phyloP scores from a whole-genome alignment of 2,888 invertebrate species.

The Sylvicola cinctus region DNA sequence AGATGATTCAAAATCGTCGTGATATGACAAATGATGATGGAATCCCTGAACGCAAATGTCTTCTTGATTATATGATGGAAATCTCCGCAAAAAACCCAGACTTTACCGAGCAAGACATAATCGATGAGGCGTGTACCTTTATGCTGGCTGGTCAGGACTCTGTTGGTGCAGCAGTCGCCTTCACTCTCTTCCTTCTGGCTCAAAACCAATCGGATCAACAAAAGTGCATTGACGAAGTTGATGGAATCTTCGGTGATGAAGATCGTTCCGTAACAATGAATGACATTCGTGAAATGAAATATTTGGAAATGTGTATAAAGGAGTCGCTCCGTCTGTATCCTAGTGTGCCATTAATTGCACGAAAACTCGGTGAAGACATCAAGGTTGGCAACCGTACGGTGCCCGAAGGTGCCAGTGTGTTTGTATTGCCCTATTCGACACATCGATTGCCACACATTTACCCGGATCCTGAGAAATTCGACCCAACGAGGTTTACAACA shows the following conservation, averaged over 20 bases:
- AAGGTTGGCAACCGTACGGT: conserved; percentile 25
- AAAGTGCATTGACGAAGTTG: conserved; percentile 27
- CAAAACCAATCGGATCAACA: conserved; percentile 29
- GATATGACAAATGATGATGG: conserved; percentile 13
- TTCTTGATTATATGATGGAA: conserved; percentile 33
- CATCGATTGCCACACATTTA: conserved; percentile 33
- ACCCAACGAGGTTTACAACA: conserved; percentile 33
- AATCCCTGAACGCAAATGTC: conserved; percentile 17
- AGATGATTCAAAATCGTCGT: conserved; percentile 21
- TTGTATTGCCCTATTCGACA: conserved; percentile 32
- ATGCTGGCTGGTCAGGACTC: conserved; percentile 44
- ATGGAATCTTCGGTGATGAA: conserved; percentile 24
- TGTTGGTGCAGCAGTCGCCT: conserved; percentile 33
- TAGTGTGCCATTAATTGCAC: conserved; percentile 23
- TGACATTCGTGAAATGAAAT: conserved; percentile 39
- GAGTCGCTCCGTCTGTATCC: conserved; percentile 35
- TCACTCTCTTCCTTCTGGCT: conserved; percentile 32
- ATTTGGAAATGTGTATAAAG: conserved; percentile 47
- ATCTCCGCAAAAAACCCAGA: conserved; percentile 27
- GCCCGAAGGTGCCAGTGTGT: conserved; percentile 31
- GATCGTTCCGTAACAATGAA: conserved; percentile 28
- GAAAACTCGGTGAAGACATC: conserved; percentile 22
- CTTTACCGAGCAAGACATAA: conserved; percentile 34
- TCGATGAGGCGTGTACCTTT: conserved; percentile 38
- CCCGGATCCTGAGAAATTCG: conserved; percentile 32